A percentile compares a stretch with the other conserved stretches of the same genome.
Evolutionary conservation across 2,113 vertebrate genomes (phyloP).

Genomic region (Atractosteus spatula): DNA sequence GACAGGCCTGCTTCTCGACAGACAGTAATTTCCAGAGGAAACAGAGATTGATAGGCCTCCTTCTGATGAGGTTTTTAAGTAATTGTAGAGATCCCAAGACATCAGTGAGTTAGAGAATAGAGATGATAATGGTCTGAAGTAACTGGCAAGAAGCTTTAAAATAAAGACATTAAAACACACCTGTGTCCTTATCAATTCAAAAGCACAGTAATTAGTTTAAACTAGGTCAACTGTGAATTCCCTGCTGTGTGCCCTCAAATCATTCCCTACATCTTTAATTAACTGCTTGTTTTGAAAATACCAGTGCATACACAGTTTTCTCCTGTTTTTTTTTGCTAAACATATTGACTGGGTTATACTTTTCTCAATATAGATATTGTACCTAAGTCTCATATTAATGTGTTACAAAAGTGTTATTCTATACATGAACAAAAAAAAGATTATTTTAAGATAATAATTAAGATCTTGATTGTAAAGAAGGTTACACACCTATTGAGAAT

Average conservation of each 20-base stretch:
- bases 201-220: constrained; percentile 2
- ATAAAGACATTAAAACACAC: constrained; percentile 2
- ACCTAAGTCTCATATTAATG: too few relatives aligned
- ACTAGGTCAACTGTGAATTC: constrained; percentile 18
- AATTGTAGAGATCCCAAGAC: not conserved
- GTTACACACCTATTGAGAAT: too few relatives aligned
- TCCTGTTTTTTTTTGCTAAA: too few relatives aligned
- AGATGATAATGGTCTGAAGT: not conserved
- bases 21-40: not conserved
- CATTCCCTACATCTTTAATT: constrained; percentile 21
- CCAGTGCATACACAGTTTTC: not conserved
- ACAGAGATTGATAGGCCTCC: not conserved
- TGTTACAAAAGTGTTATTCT: too few relatives aligned
- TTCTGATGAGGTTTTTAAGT: not conserved
- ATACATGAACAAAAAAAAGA: too few relatives aligned
- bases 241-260: not conserved
- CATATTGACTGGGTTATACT: too few relatives aligned
- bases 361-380: too few relatives aligned
- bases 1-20: not conserved
- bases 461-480: too few relatives aligned
- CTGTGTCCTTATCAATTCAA: not conserved
- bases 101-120: not conserved
- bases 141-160: not conserved
- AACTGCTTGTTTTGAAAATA: not conserved
- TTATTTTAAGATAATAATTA: too few relatives aligned